Percentiles rank a stretch among this genome's conserved stretches.
Evolutionary conservation across 1,140 invertebrate species (phyloP).

Genomic region (Drosophila kikkawai): DNA sequence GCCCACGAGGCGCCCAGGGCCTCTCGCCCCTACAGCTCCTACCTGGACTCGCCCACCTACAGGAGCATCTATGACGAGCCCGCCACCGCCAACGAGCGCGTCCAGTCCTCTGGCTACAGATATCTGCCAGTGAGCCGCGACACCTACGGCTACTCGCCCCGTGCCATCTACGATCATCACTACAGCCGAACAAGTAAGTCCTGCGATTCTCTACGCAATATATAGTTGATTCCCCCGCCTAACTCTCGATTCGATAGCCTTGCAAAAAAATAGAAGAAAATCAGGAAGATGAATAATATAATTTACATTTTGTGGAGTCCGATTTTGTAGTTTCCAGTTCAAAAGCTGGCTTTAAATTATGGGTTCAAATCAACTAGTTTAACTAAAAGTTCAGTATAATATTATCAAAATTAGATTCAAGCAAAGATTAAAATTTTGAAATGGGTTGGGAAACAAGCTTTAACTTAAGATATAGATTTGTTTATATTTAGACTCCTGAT

Average conservation of each 20-base stretch:
- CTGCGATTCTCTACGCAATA: constrained; percentile 3
- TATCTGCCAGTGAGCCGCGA: constrained; percentile 95
- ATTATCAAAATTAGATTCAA: not conserved
- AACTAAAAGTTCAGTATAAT: no score
- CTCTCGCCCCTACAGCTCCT: constrained; percentile 86
- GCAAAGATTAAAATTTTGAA: not conserved
- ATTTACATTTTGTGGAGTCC: not conserved
- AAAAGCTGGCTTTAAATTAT: no score
- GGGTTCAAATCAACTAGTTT: no score
- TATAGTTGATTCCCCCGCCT: constrained; percentile 22
- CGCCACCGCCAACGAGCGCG: constrained; percentile 91
- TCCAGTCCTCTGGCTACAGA: constrained; percentile 93
- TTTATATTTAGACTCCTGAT: not conserved
- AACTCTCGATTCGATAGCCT: constrained; percentile 14
- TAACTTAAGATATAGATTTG: no score
- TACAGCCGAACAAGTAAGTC: constrained; percentile 94
- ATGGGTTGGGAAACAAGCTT: no score
- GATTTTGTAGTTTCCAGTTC: not conserved
- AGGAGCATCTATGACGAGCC: constrained; percentile 95
- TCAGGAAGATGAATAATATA: no score
- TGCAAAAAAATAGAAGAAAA: constrained; percentile 1
- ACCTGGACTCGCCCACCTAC: constrained; percentile 86
- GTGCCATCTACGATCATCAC: constrained; percentile 94
- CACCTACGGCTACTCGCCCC: constrained; percentile 94
- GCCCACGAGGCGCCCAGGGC: constrained; percentile 88